Evolutionary conservation across 2,888 invertebrate species (phyloP), one percentile per base, ranked within the genome.

Genomic region (Gari tellinella): DNA sequence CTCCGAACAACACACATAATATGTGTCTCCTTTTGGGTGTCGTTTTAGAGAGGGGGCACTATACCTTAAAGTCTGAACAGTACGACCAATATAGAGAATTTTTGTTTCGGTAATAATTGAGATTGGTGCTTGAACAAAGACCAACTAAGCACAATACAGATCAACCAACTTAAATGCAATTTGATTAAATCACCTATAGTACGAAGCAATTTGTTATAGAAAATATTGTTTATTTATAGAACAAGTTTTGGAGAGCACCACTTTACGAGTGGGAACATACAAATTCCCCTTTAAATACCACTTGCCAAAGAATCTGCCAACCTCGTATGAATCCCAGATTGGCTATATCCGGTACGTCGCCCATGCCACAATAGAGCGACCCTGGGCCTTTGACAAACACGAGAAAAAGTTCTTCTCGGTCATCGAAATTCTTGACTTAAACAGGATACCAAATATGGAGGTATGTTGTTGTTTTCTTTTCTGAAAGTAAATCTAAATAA

Each of bases 351-450:
- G 96, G 23, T 97, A 97, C 88, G 94, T 95, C 10, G 94, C 96
- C 10, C 96, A 95, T 92, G 95, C 96, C 0, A 94, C 94, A 0
- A 92, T 97, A n/a, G 96, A 97, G 87, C 93, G 96, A 19, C 95
- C 96, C 7, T 96, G 96, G 94, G 95, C 95, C 85, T 95, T 95
- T 88, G 96, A 97, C 92, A 95, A 96, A 87, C 96, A 96, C 82
- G 94, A 95, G 51, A 96, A 96, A 93, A 94, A 94, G 91, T 95
- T 95, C 7, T 96, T 97, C 88, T 96, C 95, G 53, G 95, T 97
- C 12, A 94, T 96, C 61, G 95, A 95, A 62, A 95, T 95, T 4
- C 93, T 96, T 80, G 97, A 97, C 92, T 93, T 97, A 77, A 97
- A 97, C 93, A 67, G 64, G 10, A 80, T 82, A 46, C 86, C 87